Evolutionary conservation across 2,797 vertebrate genomes (phyloP).

Genomic region (Iguana delicatissima): DNA sequence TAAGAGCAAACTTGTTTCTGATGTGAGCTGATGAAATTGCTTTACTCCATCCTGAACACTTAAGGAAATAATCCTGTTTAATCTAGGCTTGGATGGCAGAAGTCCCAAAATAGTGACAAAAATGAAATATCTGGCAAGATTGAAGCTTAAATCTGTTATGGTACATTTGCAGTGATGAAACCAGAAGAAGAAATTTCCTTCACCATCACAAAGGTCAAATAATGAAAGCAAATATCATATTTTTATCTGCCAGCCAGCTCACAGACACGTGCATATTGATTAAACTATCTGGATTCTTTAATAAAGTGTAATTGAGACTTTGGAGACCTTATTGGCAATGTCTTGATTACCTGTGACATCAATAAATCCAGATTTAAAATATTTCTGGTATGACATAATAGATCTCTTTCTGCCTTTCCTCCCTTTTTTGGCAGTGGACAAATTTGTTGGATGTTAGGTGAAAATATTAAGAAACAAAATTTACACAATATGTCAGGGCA

Average conservation of each 20-base stretch:
- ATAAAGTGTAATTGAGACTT: background rate
- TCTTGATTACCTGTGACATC: background rate
- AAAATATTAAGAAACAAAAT: background rate
- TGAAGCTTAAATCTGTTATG: background rate
- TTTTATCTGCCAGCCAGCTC: background rate
- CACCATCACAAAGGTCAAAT: background rate
- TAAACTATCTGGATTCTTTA: constrained; percentile 2
- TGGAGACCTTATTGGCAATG: background rate
- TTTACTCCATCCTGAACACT: background rate
- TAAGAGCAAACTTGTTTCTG: background rate
- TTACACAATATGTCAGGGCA: background rate
- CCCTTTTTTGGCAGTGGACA: background rate
- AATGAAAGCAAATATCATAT: constrained; percentile 11
- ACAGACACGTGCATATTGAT: constrained; percentile 2
- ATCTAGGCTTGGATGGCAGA: background rate
- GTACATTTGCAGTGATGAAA: background rate
- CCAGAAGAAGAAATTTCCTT: background rate
- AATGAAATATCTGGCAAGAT: background rate
- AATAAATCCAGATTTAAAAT: background rate
- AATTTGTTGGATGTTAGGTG: background rate
- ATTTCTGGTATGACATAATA: background rate
- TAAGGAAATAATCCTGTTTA: background rate
- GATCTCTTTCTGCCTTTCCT: background rate
- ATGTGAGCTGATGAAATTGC: background rate
- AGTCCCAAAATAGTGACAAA: background rate